Evolutionary conservation across 1,140 invertebrate species (phyloP).

Genomic region (Drosophila nasuta): DNA sequence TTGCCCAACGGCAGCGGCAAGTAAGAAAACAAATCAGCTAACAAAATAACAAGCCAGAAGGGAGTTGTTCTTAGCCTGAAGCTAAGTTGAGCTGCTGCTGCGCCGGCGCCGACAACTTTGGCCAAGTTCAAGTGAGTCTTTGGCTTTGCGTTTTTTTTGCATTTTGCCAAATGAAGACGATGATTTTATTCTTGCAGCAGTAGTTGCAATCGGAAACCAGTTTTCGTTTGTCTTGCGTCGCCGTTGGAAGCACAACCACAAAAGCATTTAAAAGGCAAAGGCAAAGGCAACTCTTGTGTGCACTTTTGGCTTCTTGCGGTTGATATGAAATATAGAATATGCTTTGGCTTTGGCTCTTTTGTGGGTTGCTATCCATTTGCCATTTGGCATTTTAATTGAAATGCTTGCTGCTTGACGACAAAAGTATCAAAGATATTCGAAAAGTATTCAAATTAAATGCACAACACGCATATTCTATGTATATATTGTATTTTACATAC

Average conservation of each 20-base stretch:
- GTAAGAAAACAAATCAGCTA: constrained; percentile 47
- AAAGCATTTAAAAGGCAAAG: constrained; percentile 65
- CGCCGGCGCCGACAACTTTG: constrained; percentile 53
- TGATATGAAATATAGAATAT: constrained; percentile 36
- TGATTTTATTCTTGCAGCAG: constrained; percentile 14
- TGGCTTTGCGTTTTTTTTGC: background rate
- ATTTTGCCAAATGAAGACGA: constrained; percentile 15
- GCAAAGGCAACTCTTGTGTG: constrained; percentile 32
- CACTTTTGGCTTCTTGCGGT: constrained; percentile 45
- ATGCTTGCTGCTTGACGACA: constrained; percentile 44
- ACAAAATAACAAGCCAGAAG: constrained; percentile 26
- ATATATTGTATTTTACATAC: background rate
- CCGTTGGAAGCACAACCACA: constrained; percentile 51
- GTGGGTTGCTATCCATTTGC: constrained; percentile 18
- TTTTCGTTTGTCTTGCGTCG: constrained; percentile 44
- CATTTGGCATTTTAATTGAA: constrained; percentile 73
- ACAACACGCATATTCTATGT: constrained; percentile 10
- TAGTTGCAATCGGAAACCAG: constrained; percentile 50
- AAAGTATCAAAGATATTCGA: constrained; percentile 26
- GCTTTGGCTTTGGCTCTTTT: background rate
- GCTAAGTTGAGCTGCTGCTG: constrained; percentile 7
- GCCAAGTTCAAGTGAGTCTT: constrained; percentile 69
- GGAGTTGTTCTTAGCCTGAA: background rate
- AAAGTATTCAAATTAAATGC: constrained; percentile 77
- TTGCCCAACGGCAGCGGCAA: constrained; percentile 4